These are phyloP conservation scores for Hiodon tergisus DNA, from an alignment of 2,113 vertebrate species.

Conservation along the genomic window DNA sequence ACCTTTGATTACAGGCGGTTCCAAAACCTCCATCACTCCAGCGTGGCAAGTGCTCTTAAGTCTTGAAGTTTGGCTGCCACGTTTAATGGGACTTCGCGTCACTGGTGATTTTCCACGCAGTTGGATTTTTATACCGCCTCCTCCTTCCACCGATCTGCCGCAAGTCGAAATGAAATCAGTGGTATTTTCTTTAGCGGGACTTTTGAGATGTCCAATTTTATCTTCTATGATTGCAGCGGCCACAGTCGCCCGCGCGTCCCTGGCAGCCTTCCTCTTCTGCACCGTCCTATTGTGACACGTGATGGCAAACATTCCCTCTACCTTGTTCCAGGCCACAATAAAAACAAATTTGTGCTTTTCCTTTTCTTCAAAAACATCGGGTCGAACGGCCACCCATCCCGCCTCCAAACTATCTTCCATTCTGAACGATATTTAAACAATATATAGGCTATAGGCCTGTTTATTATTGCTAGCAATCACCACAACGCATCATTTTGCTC, in stretches of 20 bases:
- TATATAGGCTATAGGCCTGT: constrained; percentile 9
- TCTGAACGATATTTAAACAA: constrained; percentile 73
- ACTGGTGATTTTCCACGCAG: constrained; percentile 18
- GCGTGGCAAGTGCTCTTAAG: constrained; percentile 45
- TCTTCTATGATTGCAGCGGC: constrained; percentile 34
- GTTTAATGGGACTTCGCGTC: constrained; percentile 35
- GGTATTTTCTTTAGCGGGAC: constrained; percentile 31
- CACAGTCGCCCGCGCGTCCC: constrained; percentile 52
- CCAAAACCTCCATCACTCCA: constrained; percentile 59
- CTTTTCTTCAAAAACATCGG: constrained; percentile 85
- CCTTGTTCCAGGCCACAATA: constrained; percentile 95
- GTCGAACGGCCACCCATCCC: constrained; percentile 89
- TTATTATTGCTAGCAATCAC: constrained; percentile 4
- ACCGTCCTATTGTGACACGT: constrained; percentile 93
- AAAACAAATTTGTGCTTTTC: constrained; percentile 90
- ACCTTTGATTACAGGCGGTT: constrained; percentile 52
- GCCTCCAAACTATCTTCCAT: constrained; percentile 88
- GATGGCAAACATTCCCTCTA: constrained; percentile 93
- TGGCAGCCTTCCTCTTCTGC: constrained; percentile 71
- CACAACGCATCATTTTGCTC: constrained; percentile 23
- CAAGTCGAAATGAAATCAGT: background rate
- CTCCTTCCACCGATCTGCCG: constrained; percentile 14
- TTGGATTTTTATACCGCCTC: constrained; percentile 18
- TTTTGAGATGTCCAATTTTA: constrained; percentile 34
- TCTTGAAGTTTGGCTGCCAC: constrained; percentile 37